Percentiles rank a stretch among this genome's conserved stretches.
Conservation (phyloP, 2,113 vertebrate species). For the Catharus bicknelli region DNA sequence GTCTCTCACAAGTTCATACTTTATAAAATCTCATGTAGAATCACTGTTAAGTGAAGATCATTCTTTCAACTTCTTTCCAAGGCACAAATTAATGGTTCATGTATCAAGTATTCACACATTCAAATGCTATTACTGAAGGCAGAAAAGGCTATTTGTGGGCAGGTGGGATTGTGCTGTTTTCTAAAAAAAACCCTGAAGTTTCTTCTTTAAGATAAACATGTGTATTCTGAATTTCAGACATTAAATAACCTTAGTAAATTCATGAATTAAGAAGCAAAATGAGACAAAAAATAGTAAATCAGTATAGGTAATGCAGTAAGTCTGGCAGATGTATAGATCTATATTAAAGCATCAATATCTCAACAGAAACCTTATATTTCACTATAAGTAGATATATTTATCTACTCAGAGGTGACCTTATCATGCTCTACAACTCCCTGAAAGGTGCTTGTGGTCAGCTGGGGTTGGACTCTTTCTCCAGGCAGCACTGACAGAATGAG, state of each 20-base stretch:
- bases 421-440: no score
- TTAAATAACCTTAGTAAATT: neutral
- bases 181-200: neutral
- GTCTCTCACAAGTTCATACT: neutral
- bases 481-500: no score
- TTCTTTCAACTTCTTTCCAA: slow-evolving; percentile 30
- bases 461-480: no score
- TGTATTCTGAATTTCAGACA: neutral
- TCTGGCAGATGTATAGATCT: neutral
- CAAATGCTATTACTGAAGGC: slow-evolving; percentile 28
- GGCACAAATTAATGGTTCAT: neutral
- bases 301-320: neutral
- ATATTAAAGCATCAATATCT: neutral
- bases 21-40: neutral
- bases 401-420: neutral
- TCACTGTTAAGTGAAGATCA: neutral
- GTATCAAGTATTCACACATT: neutral
- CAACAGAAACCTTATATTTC: neutral
- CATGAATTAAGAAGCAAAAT: neutral
- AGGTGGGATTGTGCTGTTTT: neutral
- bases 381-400: neutral
- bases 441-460: no score
- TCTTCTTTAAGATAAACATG: neutral
- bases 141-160: neutral
- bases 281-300: neutral